Base-by-base conservation (phyloP, 2,113 vertebrate species). In the Ardeotis arabs region DNA sequence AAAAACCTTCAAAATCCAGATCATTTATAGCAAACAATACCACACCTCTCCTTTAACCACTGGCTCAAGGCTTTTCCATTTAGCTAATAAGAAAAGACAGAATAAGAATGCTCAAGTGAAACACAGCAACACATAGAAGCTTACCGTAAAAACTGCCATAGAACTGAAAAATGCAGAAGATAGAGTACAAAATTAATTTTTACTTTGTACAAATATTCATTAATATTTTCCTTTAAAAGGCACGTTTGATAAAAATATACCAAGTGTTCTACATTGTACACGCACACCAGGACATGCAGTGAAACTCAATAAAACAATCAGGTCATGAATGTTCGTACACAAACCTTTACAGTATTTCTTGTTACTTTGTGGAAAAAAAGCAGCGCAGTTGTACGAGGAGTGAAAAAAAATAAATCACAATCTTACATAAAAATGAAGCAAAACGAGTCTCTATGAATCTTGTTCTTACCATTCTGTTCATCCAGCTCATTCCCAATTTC, bases 401-500 rank as follows among this genome's bases (percentile, higher is more conserved):
- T 20, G 7, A 14, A 73, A 33, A 7, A 49, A 58, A 31, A 1
- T 0, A 21, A 60, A 72, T 3, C 33, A 44, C n/a, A 63, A 23
- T 4, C 20, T 39, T 11, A 19, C 6, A 52, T 3, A 18, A 31
- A 74, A 59, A 62, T 24, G 31, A 95, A 33, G 58, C 12, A 47
- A 77, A 62, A 47, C 6, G 8, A 31, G 28, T 24, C 35, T 53
- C 29, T 55, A 7, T 17, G 10, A 82, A 5, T 10, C 52, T 24
- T 4, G 14, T 88, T 89, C 98, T 99, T 98, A 99, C 99, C 99
- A 1, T 99, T 99, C 59, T 99, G 99, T 77, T 99, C 99, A 16
- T 99, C 99, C 97, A 99, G 97, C 84, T 99, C 99, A 11, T 99
- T 99, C 83, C 99, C 99, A 58, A 99, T 99, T 68, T 99, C 99